These are phyloP conservation scores for Aphelocoma californica DNA, from an alignment of 2,797 vertebrate genomes.

Conservation along the genomic window DNA sequence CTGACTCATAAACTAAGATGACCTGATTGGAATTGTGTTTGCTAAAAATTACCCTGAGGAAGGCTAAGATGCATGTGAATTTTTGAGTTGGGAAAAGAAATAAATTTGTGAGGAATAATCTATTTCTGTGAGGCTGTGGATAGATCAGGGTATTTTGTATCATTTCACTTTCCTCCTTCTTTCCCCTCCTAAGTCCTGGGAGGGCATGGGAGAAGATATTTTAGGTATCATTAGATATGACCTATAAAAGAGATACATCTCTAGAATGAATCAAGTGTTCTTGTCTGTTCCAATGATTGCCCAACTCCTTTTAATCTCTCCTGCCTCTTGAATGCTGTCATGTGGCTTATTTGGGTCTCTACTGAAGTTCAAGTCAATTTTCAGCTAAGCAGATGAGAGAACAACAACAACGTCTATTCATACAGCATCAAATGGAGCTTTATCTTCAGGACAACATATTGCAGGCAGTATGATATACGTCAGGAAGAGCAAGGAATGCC, in stretches of 20 bases:
- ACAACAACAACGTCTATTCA: neutral
- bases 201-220: neutral
- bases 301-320: slow-evolving; percentile 29
- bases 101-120: neutral
- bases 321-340: neutral
- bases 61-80: neutral
- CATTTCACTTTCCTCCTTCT: neutral
- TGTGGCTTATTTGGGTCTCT: neutral
- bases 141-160: neutral
- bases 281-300: neutral
- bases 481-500: neutral
- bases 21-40: neutral
- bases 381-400: slow-evolving; percentile 21
- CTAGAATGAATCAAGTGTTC: neutral
- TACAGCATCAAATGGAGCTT: neutral
- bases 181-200: neutral
- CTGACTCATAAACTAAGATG: slow-evolving; percentile 1
- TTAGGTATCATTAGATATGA: neutral
- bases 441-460: neutral
- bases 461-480: neutral
- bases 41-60: neutral
- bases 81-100: neutral
- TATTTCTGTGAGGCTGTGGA: neutral
- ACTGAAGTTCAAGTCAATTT: slow-evolving; percentile 11
- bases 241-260: neutral